Conservation (phyloP, 92 coral and sea anemone species). For the Porites lobata region DNA sequence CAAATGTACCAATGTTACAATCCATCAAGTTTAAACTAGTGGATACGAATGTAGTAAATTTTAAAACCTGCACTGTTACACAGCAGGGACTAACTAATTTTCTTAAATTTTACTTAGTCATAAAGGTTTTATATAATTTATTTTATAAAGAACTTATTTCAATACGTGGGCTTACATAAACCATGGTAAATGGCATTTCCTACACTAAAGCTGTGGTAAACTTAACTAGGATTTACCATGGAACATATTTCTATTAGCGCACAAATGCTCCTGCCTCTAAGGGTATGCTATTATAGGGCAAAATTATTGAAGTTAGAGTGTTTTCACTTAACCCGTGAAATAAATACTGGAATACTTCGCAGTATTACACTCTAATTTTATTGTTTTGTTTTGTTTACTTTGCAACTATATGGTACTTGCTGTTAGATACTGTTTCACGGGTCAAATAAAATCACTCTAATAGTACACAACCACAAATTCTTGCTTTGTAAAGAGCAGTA, state of each 20-base stretch:
- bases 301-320: background rate
- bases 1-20: conserved; percentile 1
- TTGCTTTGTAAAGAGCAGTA: conserved; percentile 11
- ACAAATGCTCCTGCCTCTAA: no score
- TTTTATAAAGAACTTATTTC: conserved; percentile 2
- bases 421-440: no score
- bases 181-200: background rate
- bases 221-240: background rate
- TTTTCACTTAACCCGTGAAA: no score
- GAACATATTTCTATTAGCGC: no score
- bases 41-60: conserved; percentile 5
- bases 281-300: no score
- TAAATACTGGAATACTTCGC: no score
- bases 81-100: conserved; percentile 6
- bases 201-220: conserved; percentile 5
- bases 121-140: background rate
- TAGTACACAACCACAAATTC: background rate
- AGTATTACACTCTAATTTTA: no score
- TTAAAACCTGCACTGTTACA: background rate
- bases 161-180: no score
- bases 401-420: no score
- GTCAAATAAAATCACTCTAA: background rate
- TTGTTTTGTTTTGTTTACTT: no score
- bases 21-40: conserved; percentile 10
- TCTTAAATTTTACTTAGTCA: background rate